Conservation (phyloP, 2,113 vertebrate genomes). For the Notothenia rossii region DNA sequence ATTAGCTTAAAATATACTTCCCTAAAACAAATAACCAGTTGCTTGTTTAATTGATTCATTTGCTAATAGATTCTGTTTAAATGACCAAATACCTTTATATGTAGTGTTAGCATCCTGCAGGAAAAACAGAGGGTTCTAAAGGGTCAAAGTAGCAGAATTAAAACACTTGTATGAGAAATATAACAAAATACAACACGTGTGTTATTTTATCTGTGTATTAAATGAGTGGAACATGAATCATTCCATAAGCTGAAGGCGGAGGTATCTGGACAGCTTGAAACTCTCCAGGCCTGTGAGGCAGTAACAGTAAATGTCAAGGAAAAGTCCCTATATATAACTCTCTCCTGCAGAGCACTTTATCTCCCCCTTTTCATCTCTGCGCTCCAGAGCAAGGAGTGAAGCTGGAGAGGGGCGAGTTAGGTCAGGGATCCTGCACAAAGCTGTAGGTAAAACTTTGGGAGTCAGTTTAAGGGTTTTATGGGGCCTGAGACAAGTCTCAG, state of each 20-base stretch:
- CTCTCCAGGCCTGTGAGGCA: slow-evolving; percentile 56
- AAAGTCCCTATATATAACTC: slow-evolving; percentile 53
- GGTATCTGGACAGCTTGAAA: slow-evolving; percentile 39
- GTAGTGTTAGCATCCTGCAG: too few relatives aligned
- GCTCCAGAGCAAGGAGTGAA: slow-evolving; percentile 20
- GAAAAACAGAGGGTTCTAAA: too few relatives aligned
- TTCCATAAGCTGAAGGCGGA: slow-evolving; percentile 30
- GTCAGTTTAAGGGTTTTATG: slow-evolving; percentile 53
- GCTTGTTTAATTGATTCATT: too few relatives aligned
- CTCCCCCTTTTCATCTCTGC: slow-evolving; percentile 58
- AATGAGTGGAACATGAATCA: slow-evolving; percentile 25
- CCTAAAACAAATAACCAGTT: too few relatives aligned
- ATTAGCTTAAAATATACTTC: too few relatives aligned
- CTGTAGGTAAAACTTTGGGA: slow-evolving; percentile 5
- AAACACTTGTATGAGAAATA: not conserved
- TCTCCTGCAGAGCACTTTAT: slow-evolving; percentile 59
- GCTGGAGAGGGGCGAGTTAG: slow-evolving; percentile 24
- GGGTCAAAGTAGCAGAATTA: not conserved
- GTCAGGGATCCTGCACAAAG: slow-evolving; percentile 48
- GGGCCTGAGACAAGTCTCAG: slow-evolving; percentile 38
- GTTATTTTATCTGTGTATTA: slow-evolving; percentile 11
- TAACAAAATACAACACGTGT: slow-evolving; percentile 9
- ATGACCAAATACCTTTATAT: too few relatives aligned
- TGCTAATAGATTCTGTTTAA: too few relatives aligned
- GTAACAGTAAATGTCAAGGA: slow-evolving; percentile 63